Percentiles rank a stretch among this genome's conserved stretches.
Conservation (phyloP, 2,888 invertebrate genomes). For the Catocala sponsa region DNA sequence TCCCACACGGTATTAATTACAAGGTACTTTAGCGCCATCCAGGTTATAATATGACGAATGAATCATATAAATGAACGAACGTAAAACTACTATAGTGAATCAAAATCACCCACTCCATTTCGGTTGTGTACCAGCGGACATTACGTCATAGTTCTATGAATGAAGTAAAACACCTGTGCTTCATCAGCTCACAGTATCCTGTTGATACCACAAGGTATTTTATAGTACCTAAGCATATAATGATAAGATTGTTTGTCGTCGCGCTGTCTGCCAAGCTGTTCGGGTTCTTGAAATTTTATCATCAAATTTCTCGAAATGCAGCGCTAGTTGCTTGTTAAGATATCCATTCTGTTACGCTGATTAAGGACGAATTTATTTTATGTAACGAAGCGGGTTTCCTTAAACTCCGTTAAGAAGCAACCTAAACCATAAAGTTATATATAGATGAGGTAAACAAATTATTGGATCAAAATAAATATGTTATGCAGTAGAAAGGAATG, state of each 20-base stretch:
- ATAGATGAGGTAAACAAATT: too few species aligned
- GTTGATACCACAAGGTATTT: conserved; percentile 60
- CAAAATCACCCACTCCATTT: conserved; percentile 27
- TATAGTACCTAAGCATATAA: conserved; percentile 26
- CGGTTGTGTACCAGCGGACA: conserved; percentile 51
- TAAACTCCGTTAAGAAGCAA: too few species aligned
- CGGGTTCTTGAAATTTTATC: conserved; percentile 35
- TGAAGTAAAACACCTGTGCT: conserved; percentile 66
- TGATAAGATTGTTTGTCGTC: conserved; percentile 46
- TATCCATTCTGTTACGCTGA: not conserved
- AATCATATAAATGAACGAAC: conserved; percentile 1
- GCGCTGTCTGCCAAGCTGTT: conserved; percentile 44
- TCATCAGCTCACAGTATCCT: conserved; percentile 71
- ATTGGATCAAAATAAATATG: too few species aligned
- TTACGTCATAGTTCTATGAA: conserved; percentile 72
- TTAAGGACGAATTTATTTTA: not conserved
- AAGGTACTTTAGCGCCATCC: not conserved
- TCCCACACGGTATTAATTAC: conserved; percentile 18
- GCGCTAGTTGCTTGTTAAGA: conserved; percentile 15
- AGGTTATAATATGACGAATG: conserved; percentile 2
- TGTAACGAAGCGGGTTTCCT: too few species aligned
- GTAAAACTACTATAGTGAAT: conserved; percentile 23
- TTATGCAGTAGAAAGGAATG: too few species aligned
- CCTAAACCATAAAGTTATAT: too few species aligned
- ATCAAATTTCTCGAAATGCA: conserved; percentile 33